phyloP scores from a whole-genome alignment of 2,797 vertebrate species.

The Sebastes dallii region DNA sequence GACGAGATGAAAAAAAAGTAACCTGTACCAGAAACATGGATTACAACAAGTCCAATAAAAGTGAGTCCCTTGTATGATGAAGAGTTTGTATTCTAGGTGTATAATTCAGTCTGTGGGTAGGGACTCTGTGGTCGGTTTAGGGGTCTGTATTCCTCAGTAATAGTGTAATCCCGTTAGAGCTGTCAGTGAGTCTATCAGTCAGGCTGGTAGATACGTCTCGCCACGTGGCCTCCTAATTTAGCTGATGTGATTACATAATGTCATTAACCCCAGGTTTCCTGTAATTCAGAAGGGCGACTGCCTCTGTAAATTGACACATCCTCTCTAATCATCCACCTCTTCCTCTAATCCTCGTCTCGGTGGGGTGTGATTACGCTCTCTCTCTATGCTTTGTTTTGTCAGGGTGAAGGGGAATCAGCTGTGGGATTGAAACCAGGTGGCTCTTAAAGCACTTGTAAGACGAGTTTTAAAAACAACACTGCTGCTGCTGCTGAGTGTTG shows the following conservation, averaged over 20 bases:
- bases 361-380: slow-evolving; percentile 1
- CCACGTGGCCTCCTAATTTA: not conserved
- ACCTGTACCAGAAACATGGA: not conserved
- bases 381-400: slow-evolving; percentile 22
- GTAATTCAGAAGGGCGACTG: slow-evolving; percentile 33
- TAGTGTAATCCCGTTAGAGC: slow-evolving; percentile 26
- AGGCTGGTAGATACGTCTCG: slow-evolving; percentile 3
- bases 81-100: not conserved
- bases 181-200: slow-evolving; percentile 26
- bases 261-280: slow-evolving; percentile 59
- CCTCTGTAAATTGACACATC: slow-evolving; percentile 52
- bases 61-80: not conserved
- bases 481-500: not conserved
- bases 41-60: not conserved
- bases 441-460: not conserved
- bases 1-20: not conserved
- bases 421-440: slow-evolving; percentile 24
- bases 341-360: slow-evolving; percentile 12
- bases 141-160: not conserved
- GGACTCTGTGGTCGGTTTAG: not conserved
- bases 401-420: not conserved
- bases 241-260: slow-evolving; percentile 55
- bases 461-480: not conserved
- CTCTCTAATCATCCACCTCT: slow-evolving; percentile 16
- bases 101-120: not conserved